Evolutionary conservation across 2,888 invertebrate genomes (phyloP), one percentile per base, ranked within the genome.

Genomic region (Elegia similella): DNA sequence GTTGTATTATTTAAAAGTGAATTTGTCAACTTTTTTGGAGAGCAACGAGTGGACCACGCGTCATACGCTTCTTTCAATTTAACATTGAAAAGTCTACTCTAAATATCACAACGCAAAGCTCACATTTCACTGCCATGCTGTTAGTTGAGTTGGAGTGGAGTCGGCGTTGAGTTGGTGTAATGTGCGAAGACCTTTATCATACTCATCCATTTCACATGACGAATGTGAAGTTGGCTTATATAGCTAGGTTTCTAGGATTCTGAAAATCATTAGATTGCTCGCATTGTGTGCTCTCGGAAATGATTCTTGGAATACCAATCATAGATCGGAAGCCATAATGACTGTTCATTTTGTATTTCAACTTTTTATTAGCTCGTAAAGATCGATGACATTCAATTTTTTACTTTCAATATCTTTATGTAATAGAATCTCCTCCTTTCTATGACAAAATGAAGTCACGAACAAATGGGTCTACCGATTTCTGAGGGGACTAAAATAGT

Each of bases 261-360:
- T 12, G 10, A 38, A 38, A 38, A 38, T 12, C 38, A 38, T 38
- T 38, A 38, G n/a, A 34, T 16, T 8, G 8, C 6, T 46, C 1
- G 10, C 46, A 10, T 23, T 23, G 10, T 15, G 15, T 43, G 42
- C 42, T 13, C 7, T 10, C 12, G 38, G 38, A 16, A 30, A 47
- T 48, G 32, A 48, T 48, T 48, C 32, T 48, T 15, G 16, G 32
- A 48, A 48, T 32, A 32, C 10, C 48, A 32, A 48, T 32, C 15
- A 32, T 48, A 6, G 5, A 32, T 32, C 13, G 48, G 48, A 32
- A 48, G 48, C 48, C n/a, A 13, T 3, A 46, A 30, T 47, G 47
- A 47, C 32, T 32, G 32, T 32, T 32, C 48, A 15, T 15, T 47
- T 30, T 48, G 13, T 32, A 48, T 13, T 7, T 8, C 13, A 13